These are phyloP conservation scores for Mylabris sibirica DNA, from an alignment of 2,888 invertebrate genomes.

Conservation along the genomic window DNA sequence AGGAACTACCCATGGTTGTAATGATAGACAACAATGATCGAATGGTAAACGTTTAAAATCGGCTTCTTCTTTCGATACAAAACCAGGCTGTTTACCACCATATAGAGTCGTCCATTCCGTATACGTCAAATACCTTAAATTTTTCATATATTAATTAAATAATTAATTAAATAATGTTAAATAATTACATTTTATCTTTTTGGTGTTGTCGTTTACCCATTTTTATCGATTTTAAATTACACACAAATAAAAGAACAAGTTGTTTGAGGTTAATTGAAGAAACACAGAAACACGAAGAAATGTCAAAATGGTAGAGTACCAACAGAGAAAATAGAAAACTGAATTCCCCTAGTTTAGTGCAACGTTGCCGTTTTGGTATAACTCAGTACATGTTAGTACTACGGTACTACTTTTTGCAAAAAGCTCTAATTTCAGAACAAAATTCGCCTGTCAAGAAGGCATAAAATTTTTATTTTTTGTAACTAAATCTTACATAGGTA, in stretches of 20 bases:
- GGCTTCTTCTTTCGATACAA: slow-evolving; percentile 75
- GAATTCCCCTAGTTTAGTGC: not conserved
- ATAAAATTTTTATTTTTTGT: no score
- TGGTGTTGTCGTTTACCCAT: slow-evolving; percentile 96
- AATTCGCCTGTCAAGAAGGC: no score
- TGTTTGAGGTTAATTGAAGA: slow-evolving; percentile 16
- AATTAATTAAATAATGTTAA: slow-evolving; percentile 27
- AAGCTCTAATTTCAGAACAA: no score
- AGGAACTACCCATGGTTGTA: slow-evolving; percentile 92
- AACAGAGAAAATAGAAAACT: not conserved
- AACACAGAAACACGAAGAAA: no score
- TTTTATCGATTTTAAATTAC: slow-evolving; percentile 55
- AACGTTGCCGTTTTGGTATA: no score
- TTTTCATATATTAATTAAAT: slow-evolving; percentile 25
- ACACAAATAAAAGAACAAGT: slow-evolving; percentile 14
- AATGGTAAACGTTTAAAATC: slow-evolving; percentile 92
- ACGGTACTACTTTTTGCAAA: no score
- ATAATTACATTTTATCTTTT: slow-evolving; percentile 87
- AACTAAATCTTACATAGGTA: no score
- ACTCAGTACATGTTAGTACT: no score
- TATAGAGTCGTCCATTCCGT: slow-evolving; percentile 91
- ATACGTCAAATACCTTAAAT: slow-evolving; percentile 79
- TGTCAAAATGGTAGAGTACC: slow-evolving; percentile 2
- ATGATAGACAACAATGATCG: slow-evolving; percentile 89
- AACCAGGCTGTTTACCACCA: slow-evolving; percentile 79